phyloP scores from a whole-genome alignment of 2,888 invertebrate species.

The Rhagium mordax region DNA sequence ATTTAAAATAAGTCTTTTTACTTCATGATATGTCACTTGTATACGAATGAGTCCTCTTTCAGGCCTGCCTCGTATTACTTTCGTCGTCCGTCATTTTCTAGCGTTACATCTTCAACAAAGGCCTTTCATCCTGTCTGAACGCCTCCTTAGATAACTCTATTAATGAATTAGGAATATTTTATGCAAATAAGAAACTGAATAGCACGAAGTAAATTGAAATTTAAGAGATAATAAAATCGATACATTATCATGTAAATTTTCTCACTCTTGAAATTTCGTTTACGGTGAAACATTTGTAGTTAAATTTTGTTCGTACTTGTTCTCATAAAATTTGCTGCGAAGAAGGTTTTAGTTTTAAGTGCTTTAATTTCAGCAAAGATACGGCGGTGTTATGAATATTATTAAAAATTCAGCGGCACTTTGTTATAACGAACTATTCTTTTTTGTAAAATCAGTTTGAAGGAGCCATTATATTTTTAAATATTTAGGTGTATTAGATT shows the following conservation, averaged over 20 bases:
- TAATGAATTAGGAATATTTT: constrained; percentile 29
- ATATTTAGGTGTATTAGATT: no score
- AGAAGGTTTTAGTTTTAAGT: background rate
- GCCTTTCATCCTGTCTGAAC: constrained; percentile 13
- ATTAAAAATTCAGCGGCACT: no score
- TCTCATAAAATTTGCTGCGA: background rate
- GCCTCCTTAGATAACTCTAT: constrained; percentile 6
- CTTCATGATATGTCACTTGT: no score
- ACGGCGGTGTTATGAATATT: no score
- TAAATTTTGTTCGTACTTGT: background rate
- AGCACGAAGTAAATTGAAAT: constrained; percentile 22
- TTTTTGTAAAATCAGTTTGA: no score
- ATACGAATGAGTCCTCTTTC: no score
- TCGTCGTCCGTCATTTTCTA: background rate
- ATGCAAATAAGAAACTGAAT: constrained; percentile 1
- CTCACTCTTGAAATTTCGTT: background rate
- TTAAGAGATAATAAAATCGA: constrained; percentile 19
- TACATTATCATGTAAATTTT: constrained; percentile 27
- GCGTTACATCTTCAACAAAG: background rate
- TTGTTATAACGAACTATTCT: no score
- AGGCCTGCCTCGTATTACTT: no score
- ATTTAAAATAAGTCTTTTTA: no score
- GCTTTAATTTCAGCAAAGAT: background rate
- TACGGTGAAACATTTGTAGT: background rate
- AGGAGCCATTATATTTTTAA: no score